Evolutionary conservation across 2,888 invertebrate species (phyloP).

Genomic region (Synanthedon tipuliformis): DNA sequence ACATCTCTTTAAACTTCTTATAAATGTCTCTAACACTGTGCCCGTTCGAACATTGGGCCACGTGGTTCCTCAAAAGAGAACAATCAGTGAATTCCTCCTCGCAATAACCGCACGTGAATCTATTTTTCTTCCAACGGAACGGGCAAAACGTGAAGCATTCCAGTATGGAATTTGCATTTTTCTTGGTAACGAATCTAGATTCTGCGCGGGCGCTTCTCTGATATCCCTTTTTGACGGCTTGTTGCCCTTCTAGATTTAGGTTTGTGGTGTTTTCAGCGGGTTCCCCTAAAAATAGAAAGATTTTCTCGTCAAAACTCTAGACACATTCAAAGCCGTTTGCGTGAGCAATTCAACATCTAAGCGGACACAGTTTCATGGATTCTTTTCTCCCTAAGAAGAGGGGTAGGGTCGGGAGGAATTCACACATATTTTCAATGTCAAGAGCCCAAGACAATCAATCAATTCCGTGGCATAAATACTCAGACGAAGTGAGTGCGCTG

Average conservation of each 20-base stretch:
- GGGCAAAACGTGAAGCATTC: constrained; percentile 52
- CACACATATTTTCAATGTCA: too few species aligned
- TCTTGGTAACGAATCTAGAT: constrained; percentile 48
- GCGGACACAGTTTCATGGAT: too few species aligned
- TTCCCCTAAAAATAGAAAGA: constrained; percentile 61
- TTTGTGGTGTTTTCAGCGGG: constrained; percentile 26
- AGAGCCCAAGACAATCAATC: too few species aligned
- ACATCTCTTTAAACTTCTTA: constrained; percentile 57
- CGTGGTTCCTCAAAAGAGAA: constrained; percentile 35
- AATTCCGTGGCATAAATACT: too few species aligned
- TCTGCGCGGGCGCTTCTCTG: constrained; percentile 46
- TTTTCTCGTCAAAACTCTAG: background rate
- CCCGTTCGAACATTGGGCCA: constrained; percentile 30
- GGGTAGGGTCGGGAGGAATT: too few species aligned
- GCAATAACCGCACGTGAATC: constrained; percentile 55
- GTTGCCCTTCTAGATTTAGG: constrained; percentile 18
- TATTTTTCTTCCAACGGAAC: constrained; percentile 54
- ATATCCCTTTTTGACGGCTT: constrained; percentile 26
- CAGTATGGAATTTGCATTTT: constrained; percentile 44
- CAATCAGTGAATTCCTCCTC: constrained; percentile 49
- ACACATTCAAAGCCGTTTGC: background rate
- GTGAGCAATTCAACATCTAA: too few species aligned
- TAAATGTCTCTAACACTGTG: constrained; percentile 49
- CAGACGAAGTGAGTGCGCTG: too few species aligned
- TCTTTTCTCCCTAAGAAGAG: too few species aligned